These are phyloP conservation scores for Fukomys damarensis DNA, from an alignment of 2,113 vertebrate species.

Conservation along the genomic window DNA sequence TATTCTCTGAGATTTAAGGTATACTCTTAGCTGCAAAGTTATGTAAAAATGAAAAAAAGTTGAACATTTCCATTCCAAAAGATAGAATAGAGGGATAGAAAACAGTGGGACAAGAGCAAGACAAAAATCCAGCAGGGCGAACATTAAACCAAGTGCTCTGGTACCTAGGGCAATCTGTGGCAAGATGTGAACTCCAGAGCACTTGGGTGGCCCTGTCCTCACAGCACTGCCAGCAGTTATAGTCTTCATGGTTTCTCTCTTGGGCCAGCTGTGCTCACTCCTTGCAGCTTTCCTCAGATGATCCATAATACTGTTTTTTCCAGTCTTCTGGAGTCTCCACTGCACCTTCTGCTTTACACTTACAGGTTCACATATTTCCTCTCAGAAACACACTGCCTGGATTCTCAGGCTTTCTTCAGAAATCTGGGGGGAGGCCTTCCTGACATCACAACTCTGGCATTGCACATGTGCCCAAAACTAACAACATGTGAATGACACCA, in stretches of 20 bases:
- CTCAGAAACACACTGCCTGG: neutral
- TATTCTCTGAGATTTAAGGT: neutral
- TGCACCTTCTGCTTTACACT: neutral
- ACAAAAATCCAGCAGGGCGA: neutral
- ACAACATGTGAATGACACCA: neutral
- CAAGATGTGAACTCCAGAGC: neutral
- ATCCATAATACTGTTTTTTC: neutral
- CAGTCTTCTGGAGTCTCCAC: neutral
- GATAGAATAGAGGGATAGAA: neutral
- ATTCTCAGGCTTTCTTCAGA: neutral
- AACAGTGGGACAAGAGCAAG: neutral
- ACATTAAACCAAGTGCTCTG: neutral
- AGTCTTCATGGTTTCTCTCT: neutral
- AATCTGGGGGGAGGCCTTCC: neutral
- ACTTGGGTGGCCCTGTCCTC: too few relatives aligned
- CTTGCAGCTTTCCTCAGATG: neutral
- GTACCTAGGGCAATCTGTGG: neutral
- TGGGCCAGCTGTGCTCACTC: neutral
- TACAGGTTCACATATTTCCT: neutral
- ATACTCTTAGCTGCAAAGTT: neutral
- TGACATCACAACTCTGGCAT: neutral
- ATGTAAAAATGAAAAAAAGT: neutral
- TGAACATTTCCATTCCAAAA: neutral
- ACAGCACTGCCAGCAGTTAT: neutral
- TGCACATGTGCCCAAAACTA: neutral